Evolutionary conservation across 2,797 vertebrate species (phyloP), one percentile per base, ranked within the genome.

Genomic region (Oreochromis mossambicus): DNA sequence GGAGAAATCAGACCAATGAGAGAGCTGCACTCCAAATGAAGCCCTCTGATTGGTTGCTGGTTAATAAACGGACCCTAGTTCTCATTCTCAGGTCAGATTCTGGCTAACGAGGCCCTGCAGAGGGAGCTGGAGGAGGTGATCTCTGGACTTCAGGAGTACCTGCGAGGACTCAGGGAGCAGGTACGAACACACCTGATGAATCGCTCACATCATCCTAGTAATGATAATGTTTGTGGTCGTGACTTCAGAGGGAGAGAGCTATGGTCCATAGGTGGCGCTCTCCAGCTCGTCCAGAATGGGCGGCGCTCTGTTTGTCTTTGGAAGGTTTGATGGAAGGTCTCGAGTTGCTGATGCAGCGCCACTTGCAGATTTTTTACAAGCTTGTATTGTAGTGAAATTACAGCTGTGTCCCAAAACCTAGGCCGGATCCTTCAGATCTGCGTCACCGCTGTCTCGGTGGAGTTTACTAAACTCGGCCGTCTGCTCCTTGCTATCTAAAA

Each of bases 51-150:
- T 84, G 66, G 76, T n/a, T 66, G 12, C 9, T 11, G 6, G 8
- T 6, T 70, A 24, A 7, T 55, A 34, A 38, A 77, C 2, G 6
- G 8, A 7, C 12, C 8, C 12, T 10, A 2, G 3, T 52, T 8
- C 52, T 41, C 88, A 38, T 46, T 87, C 56, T 70, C 93, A 99
- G 98, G 98, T 94, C 98, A 98, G 89, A 98, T 98, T 87, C 95
- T 97, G 90, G 96, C 96, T 13, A 99, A 98, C 19, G 97, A 98
- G 89, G 96, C 96, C 8, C 94, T 98, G 50, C 98, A 98, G 93
- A 96, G 84, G 79, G 98, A 98, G 84, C 89, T 99, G 85, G 97
- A 98, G 94, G 96, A 96, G 9, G 95, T 98, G 82, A 97, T 98
- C 82, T 81, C 12, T 61, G 97, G 98, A 7, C 94, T 99, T 29